Evolutionary conservation across 2,113 vertebrate genomes (phyloP), one percentile per base, ranked within the genome.

Genomic region (Podarcis cretensis): DNA sequence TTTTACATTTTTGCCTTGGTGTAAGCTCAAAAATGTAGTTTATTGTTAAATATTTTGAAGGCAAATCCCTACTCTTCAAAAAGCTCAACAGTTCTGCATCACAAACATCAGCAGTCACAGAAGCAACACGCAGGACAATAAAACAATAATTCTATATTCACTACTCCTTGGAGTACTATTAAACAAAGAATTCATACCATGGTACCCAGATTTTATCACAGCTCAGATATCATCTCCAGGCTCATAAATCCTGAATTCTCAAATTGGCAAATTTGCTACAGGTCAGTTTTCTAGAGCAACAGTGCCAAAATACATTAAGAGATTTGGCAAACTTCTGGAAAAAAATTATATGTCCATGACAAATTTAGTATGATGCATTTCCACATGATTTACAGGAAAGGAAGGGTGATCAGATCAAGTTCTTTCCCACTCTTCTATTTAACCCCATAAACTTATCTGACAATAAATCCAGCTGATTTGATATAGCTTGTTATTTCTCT

Each of bases 321-420:
- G 59, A 35, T 65, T 89, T 81, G 23, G 68, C 77, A 85, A 85
- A 81, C 54, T 48, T 27, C 43, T 32, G 18, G 37, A 13, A 23
- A 1, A 59, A 1, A 1, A 59, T 48, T 87, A 71, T 59, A 66
- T 69, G 9, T 74, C 1, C 7, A 2, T 23, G 32, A n/a, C 69
- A 35, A 69, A 57, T 79, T 87, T 57, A 63, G 13, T 16, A 30
- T 27, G 79, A 87, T 23, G 10, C 48, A 18, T 43, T 63, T 65
- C 59, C 79, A 40, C 25, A 10, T 81, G 13, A n/a, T 35, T 90
- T 85, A 90, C 13, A 85, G 37, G 37, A 85, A 82, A 85, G 40
- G 30, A 71, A 76, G 32, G 30, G 4, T 10, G 27, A 86, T n/a
- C 68, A n/a, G 18, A 43, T 82, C 79, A 8, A 82, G 18, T 59